Evolutionary conservation across 2,888 invertebrate genomes (phyloP), one percentile per base, ranked within the genome.

Genomic region (Leptarthrus brevirostris): DNA sequence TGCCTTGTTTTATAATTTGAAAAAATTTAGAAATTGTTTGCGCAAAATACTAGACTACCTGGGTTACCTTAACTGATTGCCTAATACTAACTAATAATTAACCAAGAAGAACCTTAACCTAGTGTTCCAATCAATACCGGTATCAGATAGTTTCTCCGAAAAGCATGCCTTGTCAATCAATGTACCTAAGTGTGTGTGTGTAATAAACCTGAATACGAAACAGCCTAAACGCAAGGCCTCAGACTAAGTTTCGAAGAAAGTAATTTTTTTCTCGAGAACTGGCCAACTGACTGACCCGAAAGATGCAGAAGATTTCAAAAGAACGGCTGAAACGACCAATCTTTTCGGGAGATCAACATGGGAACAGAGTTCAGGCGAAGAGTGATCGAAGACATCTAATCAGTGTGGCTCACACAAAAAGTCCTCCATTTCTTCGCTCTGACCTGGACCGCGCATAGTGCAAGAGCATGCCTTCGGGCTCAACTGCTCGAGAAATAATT

Each of bases 171-270:
- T 72, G 71, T 72, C 58, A 47, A 72, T 72, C 72, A 72, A 54
- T 20, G 14, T 53, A 54, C 54, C 40, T 54, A 54, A 53, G 53
- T 40, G 54, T 14, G 26, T 30, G 44, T 71, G 36, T 44, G 56
- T 22, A 12, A 12, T 10, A 73, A 75, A 75, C 75, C 75, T 71
- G 73, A 75, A 75, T 73, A 73, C 73, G 73, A 71, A 71, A 26
- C 72, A 52, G 52, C 71, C 71, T 53, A 73, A 75, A 74, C 75
- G 75, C 75, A 74, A 75, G n/a, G 75, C 72, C 71, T 75, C 72
- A 75, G 74, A 75, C 74, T 75, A 75, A 74, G 74, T 75, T 74
- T 72, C 74, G 44, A 72, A 34, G 72, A 72, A 72, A 72, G 72
- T 75, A 72, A 74, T 75, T 74, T 74, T 72, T 66, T 61, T 70